phyloP scores from a whole-genome alignment of 2,113 vertebrate genomes.

The Eudyptes chrysolophus region DNA sequence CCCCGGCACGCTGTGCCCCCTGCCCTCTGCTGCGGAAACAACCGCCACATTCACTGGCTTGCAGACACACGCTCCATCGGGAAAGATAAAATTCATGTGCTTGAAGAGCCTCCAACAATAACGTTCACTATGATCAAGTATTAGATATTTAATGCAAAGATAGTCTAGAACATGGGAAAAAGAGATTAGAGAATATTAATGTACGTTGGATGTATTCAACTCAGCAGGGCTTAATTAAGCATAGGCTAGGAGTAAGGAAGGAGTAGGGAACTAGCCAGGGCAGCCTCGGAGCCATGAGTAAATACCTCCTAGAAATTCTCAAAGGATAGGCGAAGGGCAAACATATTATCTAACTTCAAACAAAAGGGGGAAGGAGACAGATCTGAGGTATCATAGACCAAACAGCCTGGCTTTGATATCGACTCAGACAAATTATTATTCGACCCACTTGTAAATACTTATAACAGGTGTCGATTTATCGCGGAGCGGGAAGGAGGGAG shows the following conservation, averaged over 20 bases:
- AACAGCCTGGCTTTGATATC: constrained; percentile 11
- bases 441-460: background rate
- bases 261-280: background rate
- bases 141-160: background rate
- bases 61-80: rapidly evolving
- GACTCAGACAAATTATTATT: constrained; percentile 29
- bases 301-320: background rate
- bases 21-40: background rate
- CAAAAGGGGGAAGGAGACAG: background rate
- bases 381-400: background rate
- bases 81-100: background rate
- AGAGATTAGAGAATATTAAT: background rate
- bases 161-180: background rate
- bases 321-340: background rate
- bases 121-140: background rate
- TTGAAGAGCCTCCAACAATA: background rate
- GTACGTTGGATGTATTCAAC: background rate
- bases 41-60: background rate
- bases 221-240: background rate
- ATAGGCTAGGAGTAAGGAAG: background rate
- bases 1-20: background rate
- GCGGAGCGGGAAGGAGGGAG: background rate
- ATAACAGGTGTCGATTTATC: background rate
- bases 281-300: background rate
- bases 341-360: constrained; percentile 20